A percentile compares a stretch with the other conserved stretches of the same genome.
Conservation (phyloP, 2,888 invertebrate genomes). For the Antheraea yamamai region DNA sequence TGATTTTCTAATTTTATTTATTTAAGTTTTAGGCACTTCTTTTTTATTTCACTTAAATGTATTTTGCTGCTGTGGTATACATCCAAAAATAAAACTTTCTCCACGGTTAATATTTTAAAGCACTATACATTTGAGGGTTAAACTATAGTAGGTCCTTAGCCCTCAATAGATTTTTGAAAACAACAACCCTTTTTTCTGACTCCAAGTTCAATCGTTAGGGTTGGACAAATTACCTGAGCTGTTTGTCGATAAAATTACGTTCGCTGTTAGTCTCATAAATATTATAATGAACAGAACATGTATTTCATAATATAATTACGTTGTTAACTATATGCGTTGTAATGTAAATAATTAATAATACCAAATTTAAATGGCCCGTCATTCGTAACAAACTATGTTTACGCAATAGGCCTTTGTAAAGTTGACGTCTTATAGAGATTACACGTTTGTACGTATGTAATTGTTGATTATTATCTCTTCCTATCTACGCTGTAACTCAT, state of each 20-base stretch:
- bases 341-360: constrained; percentile 5
- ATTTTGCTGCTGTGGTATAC: too few species aligned
- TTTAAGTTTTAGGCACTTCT: too few species aligned
- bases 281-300: background rate
- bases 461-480: constrained; percentile 1
- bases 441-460: background rate
- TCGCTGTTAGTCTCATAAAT: background rate
- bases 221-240: too few species aligned
- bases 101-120: too few species aligned
- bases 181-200: too few species aligned
- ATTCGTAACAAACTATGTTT: constrained; percentile 3
- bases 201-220: too few species aligned
- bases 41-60: too few species aligned
- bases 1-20: too few species aligned
- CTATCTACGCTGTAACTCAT: background rate
- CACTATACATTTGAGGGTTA: too few species aligned
- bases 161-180: too few species aligned
- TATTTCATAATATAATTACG: background rate
- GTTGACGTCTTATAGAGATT: background rate
- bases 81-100: too few species aligned
- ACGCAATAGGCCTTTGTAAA: constrained; percentile 3
- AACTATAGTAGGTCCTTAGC: too few species aligned
- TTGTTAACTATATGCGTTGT: background rate
- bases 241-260: background rate
- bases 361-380: background rate